phyloP scores from a whole-genome alignment of 2,888 invertebrate species.

The Parnassius glacialis region DNA sequence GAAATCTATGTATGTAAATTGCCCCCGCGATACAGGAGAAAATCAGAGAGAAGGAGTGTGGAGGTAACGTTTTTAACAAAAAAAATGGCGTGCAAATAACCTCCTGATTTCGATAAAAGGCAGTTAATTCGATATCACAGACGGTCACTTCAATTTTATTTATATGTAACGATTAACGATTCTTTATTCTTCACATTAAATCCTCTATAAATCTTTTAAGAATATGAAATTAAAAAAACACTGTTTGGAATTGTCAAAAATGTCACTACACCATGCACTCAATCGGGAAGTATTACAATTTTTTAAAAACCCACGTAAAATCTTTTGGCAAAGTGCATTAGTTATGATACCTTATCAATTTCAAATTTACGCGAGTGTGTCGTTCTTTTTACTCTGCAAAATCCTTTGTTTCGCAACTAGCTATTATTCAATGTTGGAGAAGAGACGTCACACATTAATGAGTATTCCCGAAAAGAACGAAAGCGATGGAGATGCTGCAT shows the following conservation, averaged over 20 bases:
- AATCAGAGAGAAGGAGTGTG: too few species aligned
- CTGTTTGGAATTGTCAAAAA: constrained; percentile 37
- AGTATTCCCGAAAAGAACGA: constrained; percentile 63
- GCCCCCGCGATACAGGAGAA: too few species aligned
- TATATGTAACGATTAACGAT: too few species aligned
- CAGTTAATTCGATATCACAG: too few species aligned
- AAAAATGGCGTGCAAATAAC: too few species aligned
- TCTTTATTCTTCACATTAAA: constrained; percentile 1
- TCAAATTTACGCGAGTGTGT: constrained; percentile 52
- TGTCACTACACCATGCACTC: constrained; percentile 56
- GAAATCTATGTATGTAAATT: too few species aligned
- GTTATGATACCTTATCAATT: constrained; percentile 64
- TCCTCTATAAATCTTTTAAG: constrained; percentile 6
- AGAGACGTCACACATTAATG: constrained; percentile 45
- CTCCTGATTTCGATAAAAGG: too few species aligned
- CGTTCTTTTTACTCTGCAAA: constrained; percentile 55
- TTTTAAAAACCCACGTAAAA: constrained; percentile 39
- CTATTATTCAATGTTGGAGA: constrained; percentile 44
- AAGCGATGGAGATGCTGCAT: constrained; percentile 43
- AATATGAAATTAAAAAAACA: constrained; percentile 2
- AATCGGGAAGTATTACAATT: constrained; percentile 34
- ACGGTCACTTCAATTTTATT: too few species aligned
- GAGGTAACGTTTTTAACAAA: too few species aligned
- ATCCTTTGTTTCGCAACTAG: constrained; percentile 42
- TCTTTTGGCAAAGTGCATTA: constrained; percentile 37